Evolutionary conservation across 1,140 invertebrate genomes (phyloP).

Genomic region (Drosophila nasuta): DNA sequence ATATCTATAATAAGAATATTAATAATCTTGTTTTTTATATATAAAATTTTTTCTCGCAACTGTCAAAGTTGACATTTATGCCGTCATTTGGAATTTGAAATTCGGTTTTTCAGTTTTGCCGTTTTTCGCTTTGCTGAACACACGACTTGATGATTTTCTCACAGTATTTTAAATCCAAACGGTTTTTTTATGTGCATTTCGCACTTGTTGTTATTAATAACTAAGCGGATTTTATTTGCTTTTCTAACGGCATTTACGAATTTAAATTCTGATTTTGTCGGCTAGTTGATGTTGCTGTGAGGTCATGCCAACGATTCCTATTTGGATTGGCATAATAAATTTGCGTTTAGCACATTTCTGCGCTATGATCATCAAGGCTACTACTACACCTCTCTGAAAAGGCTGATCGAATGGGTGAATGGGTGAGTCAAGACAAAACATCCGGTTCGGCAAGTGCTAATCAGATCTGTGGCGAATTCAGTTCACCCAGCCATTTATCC

Average conservation of each 20-base stretch:
- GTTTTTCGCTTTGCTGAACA: slow-evolving; percentile 36
- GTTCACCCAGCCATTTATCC: slow-evolving; percentile 22
- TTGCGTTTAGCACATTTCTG: slow-evolving; percentile 72
- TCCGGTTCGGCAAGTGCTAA: slow-evolving; percentile 67
- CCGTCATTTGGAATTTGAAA: slow-evolving; percentile 25
- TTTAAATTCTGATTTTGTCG: neutral
- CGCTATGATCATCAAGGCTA: slow-evolving; percentile 51
- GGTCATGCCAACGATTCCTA: slow-evolving; percentile 53
- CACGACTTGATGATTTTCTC: slow-evolving; percentile 28
- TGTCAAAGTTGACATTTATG: slow-evolving; percentile 49
- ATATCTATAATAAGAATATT: slow-evolving; percentile 27
- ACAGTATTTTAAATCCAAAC: slow-evolving; percentile 28
- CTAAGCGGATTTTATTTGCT: slow-evolving; percentile 62
- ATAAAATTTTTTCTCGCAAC: slow-evolving; percentile 24
- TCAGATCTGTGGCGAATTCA: slow-evolving; percentile 67
- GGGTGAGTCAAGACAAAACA: slow-evolving; percentile 45
- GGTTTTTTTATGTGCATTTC: slow-evolving; percentile 4
- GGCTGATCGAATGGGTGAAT: slow-evolving; percentile 17
- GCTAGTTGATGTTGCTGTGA: slow-evolving; percentile 26
- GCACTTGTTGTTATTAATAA: slow-evolving; percentile 38
- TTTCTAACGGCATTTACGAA: slow-evolving; percentile 59
- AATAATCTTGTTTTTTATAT: neutral
- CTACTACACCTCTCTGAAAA: slow-evolving; percentile 12
- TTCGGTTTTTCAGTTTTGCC: slow-evolving; percentile 1
- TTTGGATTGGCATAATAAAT: slow-evolving; percentile 59